Percentiles rank a stretch among this genome's conserved stretches.
Evolutionary conservation across 2,113 vertebrate species (phyloP).

Genomic region (Eolophus roseicapilla): DNA sequence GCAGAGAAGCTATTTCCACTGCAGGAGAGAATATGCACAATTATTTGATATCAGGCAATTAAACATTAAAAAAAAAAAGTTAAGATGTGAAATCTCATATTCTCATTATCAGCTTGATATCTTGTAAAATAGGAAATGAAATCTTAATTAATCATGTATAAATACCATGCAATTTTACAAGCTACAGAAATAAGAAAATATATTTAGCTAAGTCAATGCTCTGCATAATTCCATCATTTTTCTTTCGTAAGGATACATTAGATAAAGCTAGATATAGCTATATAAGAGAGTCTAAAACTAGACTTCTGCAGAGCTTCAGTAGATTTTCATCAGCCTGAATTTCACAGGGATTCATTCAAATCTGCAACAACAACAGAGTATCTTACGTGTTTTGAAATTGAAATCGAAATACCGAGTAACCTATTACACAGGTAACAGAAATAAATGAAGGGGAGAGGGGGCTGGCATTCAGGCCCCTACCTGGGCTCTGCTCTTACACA

Average conservation of each 20-base stretch:
- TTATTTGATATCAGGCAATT: not conserved
- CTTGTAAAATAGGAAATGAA: not conserved
- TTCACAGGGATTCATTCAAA: not conserved
- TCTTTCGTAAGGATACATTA: not conserved
- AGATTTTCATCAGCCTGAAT: not conserved
- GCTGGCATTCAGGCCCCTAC: not conserved
- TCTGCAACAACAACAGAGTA: not conserved
- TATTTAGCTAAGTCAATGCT: not conserved
- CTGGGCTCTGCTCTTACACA: not conserved
- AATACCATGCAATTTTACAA: not conserved
- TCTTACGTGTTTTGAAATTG: not conserved
- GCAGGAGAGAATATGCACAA: not conserved
- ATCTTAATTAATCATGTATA: not conserved
- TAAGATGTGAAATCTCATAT: not conserved
- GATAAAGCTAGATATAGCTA: not conserved
- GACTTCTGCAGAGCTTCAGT: not conserved
- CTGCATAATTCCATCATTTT: not conserved
- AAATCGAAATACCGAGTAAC: not conserved
- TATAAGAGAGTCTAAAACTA: not conserved
- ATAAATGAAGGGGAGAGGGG: not conserved
- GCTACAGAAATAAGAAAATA: not conserved
- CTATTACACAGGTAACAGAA: not conserved
- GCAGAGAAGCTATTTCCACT: not conserved
- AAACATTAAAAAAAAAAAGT: not conserved
- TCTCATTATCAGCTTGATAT: not conserved